Evolutionary conservation across 2,113 vertebrate genomes (phyloP), one percentile per base, ranked within the genome.

Genomic region (Halcyon senegalensis): DNA sequence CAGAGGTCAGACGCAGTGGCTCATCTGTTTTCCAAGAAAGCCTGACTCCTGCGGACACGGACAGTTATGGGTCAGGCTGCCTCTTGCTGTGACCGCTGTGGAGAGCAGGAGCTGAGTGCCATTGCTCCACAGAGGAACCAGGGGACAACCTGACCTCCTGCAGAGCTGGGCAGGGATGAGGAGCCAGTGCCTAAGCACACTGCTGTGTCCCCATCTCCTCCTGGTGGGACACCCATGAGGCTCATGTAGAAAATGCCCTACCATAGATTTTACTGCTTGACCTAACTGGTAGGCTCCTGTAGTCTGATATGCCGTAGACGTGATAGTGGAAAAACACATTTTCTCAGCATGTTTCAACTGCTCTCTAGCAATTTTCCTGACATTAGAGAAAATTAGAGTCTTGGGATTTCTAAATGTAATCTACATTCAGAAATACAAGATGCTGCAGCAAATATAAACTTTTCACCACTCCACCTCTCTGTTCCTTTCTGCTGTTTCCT

Each of bases 191-290:
- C n/a, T 58, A 50, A 60, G 33, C 13, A 3, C 0, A 1, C 41
- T 14, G 6, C 37, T 72, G 14, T 19, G 25, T 11, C 39, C 43
- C 25, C 9, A 43, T 30, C 20, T 84, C 15, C 44, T 86, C 5
- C 25, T 0, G 0, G 15, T 23, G 13, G 4, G 1, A 35, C 3
- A 4, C 30, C 43, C 15, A 3, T 10, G 3, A 0, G 1, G 13
- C 37, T 41, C 0, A 0, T 4, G 2, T 7, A 63, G 37, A 41
- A 11, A 81, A 46, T 50, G 51, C 5, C 13, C 17, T 60, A 11
- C 35, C n/a, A 1, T 12, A 9, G 37, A 11, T 78, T 43, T 81
- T 46, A 33, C 19, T 51, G 75, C 69, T 50, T 81, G 5, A 63
- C 56, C 28, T 8, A 58, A 39, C 31, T 7, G 2, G 16, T 27